These are phyloP conservation scores for Acestrorhynchus altus DNA, from an alignment of 2,797 vertebrate species.

Conservation along the genomic window DNA sequence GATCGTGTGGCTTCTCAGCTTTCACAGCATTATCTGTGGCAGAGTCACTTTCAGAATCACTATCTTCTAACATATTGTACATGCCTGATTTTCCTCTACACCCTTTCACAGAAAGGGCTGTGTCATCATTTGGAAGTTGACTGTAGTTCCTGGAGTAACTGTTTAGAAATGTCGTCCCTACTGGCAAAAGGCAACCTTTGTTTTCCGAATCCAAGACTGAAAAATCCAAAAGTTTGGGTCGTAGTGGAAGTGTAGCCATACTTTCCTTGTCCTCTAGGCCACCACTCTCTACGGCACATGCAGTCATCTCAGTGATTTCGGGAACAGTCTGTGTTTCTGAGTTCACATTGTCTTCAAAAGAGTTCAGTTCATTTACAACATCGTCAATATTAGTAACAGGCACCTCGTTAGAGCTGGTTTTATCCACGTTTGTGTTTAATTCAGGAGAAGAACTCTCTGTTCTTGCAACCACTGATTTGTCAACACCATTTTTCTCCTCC, in stretches of 20 bases:
- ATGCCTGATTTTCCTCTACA: conserved; percentile 63
- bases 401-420: conserved; percentile 54
- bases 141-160: conserved; percentile 85
- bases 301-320: conserved; percentile 16
- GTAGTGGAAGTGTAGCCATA: conserved; percentile 18
- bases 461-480: conserved; percentile 48
- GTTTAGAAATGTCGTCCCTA: conserved; percentile 81
- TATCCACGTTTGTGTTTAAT: conserved; percentile 40
- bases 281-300: conserved; percentile 19
- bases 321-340: conserved; percentile 26
- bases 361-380: conserved; percentile 70
- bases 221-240: conserved; percentile 63
- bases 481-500: conserved; percentile 47
- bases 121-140: conserved; percentile 71
- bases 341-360: conserved; percentile 42
- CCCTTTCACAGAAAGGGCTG: conserved; percentile 54
- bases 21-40: conserved; percentile 58
- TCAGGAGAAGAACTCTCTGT: conserved; percentile 30
- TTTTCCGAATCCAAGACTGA: conserved; percentile 76
- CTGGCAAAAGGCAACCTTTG: conserved; percentile 73
- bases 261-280: conserved; percentile 24
- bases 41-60: conserved; percentile 83
- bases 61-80: conserved; percentile 82
- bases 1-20: neutral
- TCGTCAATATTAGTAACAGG: conserved; percentile 77